Percentiles rank a stretch among this genome's conserved stretches.
These are phyloP conservation scores for Argya squamiceps DNA, from an alignment of 2,797 vertebrate genomes.

Conservation along the genomic window DNA sequence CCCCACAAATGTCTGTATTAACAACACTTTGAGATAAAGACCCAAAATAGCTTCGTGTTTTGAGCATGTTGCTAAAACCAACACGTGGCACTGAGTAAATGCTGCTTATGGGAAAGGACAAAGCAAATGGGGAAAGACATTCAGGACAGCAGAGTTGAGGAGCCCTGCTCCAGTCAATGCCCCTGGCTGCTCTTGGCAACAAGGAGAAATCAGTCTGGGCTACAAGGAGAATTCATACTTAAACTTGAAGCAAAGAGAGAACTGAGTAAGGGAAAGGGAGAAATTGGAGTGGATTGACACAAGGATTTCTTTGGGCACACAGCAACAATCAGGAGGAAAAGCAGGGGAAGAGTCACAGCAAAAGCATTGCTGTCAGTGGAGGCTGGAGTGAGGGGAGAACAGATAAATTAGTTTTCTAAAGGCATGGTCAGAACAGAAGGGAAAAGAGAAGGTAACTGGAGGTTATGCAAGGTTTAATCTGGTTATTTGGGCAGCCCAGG, in stretches of 20 bases:
- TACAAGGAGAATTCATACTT: background rate
- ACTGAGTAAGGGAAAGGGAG: background rate
- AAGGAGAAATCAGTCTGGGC: background rate
- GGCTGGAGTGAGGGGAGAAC: background rate
- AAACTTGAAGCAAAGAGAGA: background rate
- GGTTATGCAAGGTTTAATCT: background rate
- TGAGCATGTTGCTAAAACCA: background rate
- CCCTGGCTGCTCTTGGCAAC: background rate
- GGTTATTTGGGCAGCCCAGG: background rate
- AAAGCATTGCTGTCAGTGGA: background rate
- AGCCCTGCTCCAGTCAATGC: background rate
- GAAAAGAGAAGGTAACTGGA: background rate
- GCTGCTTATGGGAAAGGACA: background rate
- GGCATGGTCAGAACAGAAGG: background rate
- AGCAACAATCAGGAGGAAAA: background rate
- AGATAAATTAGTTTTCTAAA: background rate
- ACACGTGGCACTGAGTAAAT: background rate
- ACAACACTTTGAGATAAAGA: background rate
- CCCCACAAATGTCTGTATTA: background rate
- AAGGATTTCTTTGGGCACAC: background rate
- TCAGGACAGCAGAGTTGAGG: background rate
- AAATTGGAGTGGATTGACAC: background rate
- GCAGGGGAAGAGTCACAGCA: background rate
- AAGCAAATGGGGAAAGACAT: background rate
- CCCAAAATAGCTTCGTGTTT: background rate